Conservation (phyloP, 2,888 invertebrate genomes). For the Callyntrura guangdongensis region DNA sequence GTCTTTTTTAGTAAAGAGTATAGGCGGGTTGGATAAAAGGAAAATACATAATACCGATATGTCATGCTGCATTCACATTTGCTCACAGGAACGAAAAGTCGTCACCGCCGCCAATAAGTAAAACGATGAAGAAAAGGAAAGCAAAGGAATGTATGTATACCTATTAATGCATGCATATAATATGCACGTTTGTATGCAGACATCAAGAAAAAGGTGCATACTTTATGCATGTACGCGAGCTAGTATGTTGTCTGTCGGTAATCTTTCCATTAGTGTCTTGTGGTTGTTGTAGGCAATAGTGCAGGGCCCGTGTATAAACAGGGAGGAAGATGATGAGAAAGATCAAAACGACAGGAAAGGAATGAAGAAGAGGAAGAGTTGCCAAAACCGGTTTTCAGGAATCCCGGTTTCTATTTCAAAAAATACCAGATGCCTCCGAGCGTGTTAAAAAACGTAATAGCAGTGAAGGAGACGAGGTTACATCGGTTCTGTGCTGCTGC, state of each 20-base stretch:
- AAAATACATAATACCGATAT: conserved; percentile 32
- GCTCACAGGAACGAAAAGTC: conserved; percentile 61
- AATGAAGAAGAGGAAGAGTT: conserved; percentile 56
- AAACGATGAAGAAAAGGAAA: background rate
- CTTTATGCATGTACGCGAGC: background rate
- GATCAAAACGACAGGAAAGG: conserved; percentile 67
- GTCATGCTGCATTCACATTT: conserved; percentile 70
- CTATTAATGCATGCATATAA: background rate
- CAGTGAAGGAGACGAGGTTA: background rate
- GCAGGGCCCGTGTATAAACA: conserved; percentile 1
- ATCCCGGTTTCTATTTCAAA: conserved; percentile 75
- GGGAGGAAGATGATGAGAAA: background rate
- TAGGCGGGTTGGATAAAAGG: background rate
- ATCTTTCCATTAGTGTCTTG: too few relatives aligned
- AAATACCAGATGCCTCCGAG: conserved; percentile 67
- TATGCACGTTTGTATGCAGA: too few relatives aligned
- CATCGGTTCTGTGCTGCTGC: background rate
- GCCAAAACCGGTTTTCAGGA: conserved; percentile 72
- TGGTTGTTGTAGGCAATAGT: background rate
- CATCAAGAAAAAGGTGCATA: too few relatives aligned
- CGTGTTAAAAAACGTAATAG: conserved; percentile 56
- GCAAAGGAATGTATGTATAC: background rate
- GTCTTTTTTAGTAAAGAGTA: background rate
- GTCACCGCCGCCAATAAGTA: conserved; percentile 23
- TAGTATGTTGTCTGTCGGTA: too few relatives aligned